These are phyloP conservation scores for Microctonus hyperodae DNA, from an alignment of 2,888 invertebrate species.

Conservation along the genomic window DNA sequence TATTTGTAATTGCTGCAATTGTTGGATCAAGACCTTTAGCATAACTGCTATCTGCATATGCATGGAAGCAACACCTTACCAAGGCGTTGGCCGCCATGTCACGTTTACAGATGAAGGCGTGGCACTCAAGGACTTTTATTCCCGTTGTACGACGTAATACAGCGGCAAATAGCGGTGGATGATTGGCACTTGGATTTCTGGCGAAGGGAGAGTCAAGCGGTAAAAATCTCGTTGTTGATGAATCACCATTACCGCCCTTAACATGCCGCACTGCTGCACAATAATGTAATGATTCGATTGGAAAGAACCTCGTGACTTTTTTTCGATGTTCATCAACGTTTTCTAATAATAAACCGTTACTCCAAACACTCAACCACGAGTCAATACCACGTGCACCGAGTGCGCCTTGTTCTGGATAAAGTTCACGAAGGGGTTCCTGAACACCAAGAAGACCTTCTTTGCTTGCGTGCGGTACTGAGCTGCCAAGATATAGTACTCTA, in stretches of 20 bases:
- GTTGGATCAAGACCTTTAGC: conserved; percentile 70
- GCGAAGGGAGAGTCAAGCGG: conserved; percentile 97
- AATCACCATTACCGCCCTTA: conserved; percentile 63
- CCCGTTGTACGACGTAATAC: conserved; percentile 95
- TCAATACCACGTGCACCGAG: conserved; percentile 89
- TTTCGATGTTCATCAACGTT: conserved; percentile 96
- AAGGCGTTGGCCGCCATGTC: conserved; percentile 97
- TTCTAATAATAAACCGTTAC: conserved; percentile 92
- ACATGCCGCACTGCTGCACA: conserved; percentile 95
- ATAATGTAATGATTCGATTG: conserved; percentile 93
- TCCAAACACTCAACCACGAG: conserved; percentile 97
- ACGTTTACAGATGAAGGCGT: conserved; percentile 96
- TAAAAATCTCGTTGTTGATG: conserved; percentile 85
- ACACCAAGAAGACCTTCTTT: conserved; percentile 97
- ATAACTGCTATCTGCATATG: conserved; percentile 95
- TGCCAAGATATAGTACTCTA: conserved; percentile 94
- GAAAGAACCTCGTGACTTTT: conserved; percentile 94
- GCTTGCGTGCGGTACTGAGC: conserved; percentile 95
- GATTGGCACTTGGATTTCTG: conserved; percentile 87
- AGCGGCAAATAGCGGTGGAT: conserved; percentile 96
- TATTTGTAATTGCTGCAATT: conserved; percentile 51
- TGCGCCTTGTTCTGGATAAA: conserved; percentile 95
- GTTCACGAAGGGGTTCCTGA: conserved; percentile 94
- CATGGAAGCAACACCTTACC: conserved; percentile 96
- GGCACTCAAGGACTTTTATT: conserved; percentile 98